Base-by-base conservation (phyloP, 2,797 vertebrate genomes). In the Lateolabrax maculatus region DNA sequence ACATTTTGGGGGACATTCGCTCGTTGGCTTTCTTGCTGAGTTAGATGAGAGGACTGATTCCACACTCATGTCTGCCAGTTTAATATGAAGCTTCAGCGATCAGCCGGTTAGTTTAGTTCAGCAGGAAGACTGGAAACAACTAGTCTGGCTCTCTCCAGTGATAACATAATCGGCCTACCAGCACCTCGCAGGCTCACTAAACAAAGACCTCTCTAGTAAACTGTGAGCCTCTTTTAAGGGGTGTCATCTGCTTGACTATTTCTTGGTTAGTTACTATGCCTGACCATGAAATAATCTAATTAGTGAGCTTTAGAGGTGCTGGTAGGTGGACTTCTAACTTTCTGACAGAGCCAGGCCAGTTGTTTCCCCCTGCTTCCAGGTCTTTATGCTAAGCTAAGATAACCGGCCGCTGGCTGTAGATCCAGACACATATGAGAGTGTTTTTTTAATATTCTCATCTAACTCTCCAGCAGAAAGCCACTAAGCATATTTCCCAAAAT, bases 181-280 rank as follows among this genome's bases (percentile, higher is more conserved):
- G n/a, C n/a, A n/a, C n/a, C n/a, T n/a, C n/a, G n/a, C n/a, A n/a
- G n/a, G n/a, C n/a, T n/a, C n/a, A n/a, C n/a, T n/a, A n/a, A n/a
- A n/a, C n/a, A n/a, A n/a, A n/a, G n/a, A n/a, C n/a, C n/a, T n/a
- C n/a, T n/a, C n/a, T n/a, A n/a, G n/a, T n/a, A n/a, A n/a, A n/a
- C n/a, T n/a, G n/a, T n/a, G n/a, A n/a, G n/a, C n/a, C n/a, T n/a
- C n/a, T n/a, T n/a, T n/a, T n/a, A n/a, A n/a, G n/a, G n/a, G n/a
- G n/a, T n/a, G n/a, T 16, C 19, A 12, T 63, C 9, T 61, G 44
- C 18, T 51, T 13, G 58, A 53, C 16, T 65, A 48, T 74, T 74
- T 65, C 37, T 46, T 62, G 46, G 36, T 25, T 18, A 27, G 27
- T 44, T n/a, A 12, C 36, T 51, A 5, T 3, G 25, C 16, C 21